phyloP scores from a whole-genome alignment of 2,888 invertebrate genomes.

The Hirtodrosophila trivittata region DNA sequence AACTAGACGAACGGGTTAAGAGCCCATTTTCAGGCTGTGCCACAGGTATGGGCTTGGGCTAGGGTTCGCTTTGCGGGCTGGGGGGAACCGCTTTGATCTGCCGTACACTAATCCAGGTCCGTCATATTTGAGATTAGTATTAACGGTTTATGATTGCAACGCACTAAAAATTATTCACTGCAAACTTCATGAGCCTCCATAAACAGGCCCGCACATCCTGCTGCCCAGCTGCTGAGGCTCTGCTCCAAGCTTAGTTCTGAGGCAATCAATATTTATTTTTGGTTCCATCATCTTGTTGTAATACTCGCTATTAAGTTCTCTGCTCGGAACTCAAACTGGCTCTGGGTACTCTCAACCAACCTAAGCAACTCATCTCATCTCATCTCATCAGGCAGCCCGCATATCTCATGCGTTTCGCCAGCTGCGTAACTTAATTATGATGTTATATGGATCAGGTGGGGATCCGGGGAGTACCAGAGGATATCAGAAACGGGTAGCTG shows the following conservation, averaged over 20 bases:
- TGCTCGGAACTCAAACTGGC: constrained; percentile 6
- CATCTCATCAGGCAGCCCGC: constrained; percentile 31
- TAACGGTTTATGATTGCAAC: constrained; percentile 35
- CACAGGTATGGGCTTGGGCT: not conserved
- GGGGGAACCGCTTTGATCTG: constrained; percentile 11
- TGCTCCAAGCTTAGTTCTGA: not conserved
- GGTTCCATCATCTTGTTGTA: constrained; percentile 12
- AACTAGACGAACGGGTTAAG: constrained; percentile 26
- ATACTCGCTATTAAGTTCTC: constrained; percentile 16
- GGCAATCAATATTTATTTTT: constrained; percentile 38
- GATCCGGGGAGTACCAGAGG: not conserved
- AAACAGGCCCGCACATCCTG: constrained; percentile 51
- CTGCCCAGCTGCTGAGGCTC: constrained; percentile 28
- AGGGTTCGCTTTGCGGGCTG: not conserved
- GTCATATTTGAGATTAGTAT: constrained; percentile 41
- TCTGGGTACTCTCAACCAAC: not conserved
- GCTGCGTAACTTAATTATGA: constrained; percentile 16
- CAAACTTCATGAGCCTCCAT: constrained; percentile 27
- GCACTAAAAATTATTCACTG: constrained; percentile 19
- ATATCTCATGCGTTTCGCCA: constrained; percentile 10
- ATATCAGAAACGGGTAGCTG: no score
- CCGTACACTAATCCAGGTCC: constrained; percentile 16
- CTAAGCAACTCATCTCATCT: not conserved
- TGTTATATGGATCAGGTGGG: not conserved
- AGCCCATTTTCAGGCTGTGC: not conserved